A percentile compares a stretch with the other conserved stretches of the same genome.
These are phyloP conservation scores for Eristalis tenax DNA, from an alignment of 2,888 invertebrate genomes.

Conservation along the genomic window DNA sequence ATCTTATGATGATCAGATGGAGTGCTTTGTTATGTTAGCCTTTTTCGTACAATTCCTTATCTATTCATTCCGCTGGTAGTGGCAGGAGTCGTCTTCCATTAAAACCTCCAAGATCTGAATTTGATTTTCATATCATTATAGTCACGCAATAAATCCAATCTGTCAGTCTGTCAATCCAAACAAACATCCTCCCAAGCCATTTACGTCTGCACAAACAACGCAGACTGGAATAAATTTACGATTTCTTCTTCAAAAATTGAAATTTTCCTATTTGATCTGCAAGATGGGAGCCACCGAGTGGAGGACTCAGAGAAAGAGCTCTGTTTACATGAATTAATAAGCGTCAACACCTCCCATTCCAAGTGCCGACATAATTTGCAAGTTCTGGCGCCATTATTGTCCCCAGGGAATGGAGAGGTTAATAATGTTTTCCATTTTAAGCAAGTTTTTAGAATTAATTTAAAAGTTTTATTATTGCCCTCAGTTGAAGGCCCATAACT, in stretches of 20 bases:
- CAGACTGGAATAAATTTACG: constrained; percentile 18
- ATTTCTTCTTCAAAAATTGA: not conserved
- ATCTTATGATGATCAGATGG: not conserved
- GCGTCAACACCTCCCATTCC: constrained; percentile 31
- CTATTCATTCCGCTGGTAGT: too few relatives aligned
- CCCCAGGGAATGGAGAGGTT: not conserved
- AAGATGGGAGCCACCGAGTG: not conserved
- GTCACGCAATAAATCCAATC: not conserved
- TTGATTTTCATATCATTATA: too few relatives aligned
- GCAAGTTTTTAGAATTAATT: constrained; percentile 39
- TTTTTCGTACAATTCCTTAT: too few relatives aligned
- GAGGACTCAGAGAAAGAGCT: not conserved
- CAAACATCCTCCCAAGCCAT: not conserved
- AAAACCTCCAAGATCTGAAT: too few relatives aligned
- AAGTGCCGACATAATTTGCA: not conserved
- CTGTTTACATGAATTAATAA: constrained; percentile 54
- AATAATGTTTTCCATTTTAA: constrained; percentile 6
- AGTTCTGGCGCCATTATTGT: not conserved
- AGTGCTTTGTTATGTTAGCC: too few relatives aligned
- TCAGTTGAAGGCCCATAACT: not conserved
- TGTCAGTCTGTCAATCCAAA: not conserved
- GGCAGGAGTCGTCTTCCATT: too few relatives aligned
- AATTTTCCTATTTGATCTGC: constrained; percentile 17
- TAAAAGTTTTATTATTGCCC: constrained; percentile 36
- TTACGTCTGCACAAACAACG: not conserved